Evolutionary conservation across 2,888 invertebrate species (phyloP), one percentile per base, ranked within the genome.

Genomic region (Microctonus hyperodae): DNA sequence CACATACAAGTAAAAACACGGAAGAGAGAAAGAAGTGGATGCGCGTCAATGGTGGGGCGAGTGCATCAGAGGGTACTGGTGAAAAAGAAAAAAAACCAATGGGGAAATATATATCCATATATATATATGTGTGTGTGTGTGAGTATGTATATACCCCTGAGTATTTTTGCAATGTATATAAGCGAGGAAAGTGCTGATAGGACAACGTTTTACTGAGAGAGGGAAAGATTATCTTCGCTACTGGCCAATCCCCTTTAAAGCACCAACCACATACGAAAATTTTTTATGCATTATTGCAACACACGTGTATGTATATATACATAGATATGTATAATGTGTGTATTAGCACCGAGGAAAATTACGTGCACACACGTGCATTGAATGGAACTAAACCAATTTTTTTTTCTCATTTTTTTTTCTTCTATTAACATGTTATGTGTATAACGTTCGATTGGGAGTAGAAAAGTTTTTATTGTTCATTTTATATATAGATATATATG

Each of bases 161-260:
- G 37, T 13, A n/a, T 37, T n/a, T 44, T 44, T 16, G 44, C 44
- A 44, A 51, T 53, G 69, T 69, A 61, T 40, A 71, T 68, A 62
- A 61, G 22, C 61, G 62, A 73, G 69, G 71, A 70, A 74, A 74
- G 69, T 70, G 70, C 68, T 72, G 74, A 74, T 74, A 74, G 75
- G 75, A 53, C 71, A 71, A 63, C 69, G 68, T 58, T 50, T 48
- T 44, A 66, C 51, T 64, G 56, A 62, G 51, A 68, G 70, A 65
- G 71, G 71, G 73, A 69, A 67, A 69, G 63, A 70, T 72, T 71
- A 72, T 74, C 70, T 69, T 59, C 16, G 33, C 25, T 16, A 23
- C 60, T 65, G 62, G 64, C 73, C 73, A 73, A 73, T 73, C 58
- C 65, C 51, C 53, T 53, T 63, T 70, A 64, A 65, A 65, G 64